phyloP scores from a whole-genome alignment of 2,113 vertebrate genomes.

The Arizona elegans region DNA sequence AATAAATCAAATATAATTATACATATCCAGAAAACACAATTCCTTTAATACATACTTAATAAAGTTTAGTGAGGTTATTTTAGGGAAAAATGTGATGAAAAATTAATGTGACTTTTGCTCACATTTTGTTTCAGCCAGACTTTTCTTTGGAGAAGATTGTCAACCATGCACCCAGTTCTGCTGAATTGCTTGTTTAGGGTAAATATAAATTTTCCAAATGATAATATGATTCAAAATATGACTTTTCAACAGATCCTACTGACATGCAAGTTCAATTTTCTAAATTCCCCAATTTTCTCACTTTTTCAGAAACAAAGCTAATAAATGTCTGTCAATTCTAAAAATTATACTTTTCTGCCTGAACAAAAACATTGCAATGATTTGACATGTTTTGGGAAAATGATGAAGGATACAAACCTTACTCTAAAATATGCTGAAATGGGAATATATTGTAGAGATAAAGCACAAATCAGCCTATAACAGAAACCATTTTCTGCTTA shows the following conservation, averaged over 20 bases:
- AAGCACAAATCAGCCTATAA: background rate
- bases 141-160: fast-evolving
- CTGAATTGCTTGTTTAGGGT: background rate
- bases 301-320: background rate
- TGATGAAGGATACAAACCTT: background rate
- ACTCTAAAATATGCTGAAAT: background rate
- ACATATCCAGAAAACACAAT: background rate
- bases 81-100: background rate
- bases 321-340: background rate
- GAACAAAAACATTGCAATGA: background rate
- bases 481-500: background rate
- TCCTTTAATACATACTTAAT: background rate
- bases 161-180: background rate
- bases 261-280: background rate
- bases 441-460: background rate
- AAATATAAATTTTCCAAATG: background rate
- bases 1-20: background rate
- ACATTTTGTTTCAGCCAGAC: background rate
- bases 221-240: background rate
- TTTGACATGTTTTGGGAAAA: constrained; percentile 2
- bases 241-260: background rate
- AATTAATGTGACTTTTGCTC: background rate
- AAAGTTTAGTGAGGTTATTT: background rate
- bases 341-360: background rate
- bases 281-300: background rate